Conservation (phyloP, 2,888 invertebrate species). For the Hypercompe scribonia region DNA sequence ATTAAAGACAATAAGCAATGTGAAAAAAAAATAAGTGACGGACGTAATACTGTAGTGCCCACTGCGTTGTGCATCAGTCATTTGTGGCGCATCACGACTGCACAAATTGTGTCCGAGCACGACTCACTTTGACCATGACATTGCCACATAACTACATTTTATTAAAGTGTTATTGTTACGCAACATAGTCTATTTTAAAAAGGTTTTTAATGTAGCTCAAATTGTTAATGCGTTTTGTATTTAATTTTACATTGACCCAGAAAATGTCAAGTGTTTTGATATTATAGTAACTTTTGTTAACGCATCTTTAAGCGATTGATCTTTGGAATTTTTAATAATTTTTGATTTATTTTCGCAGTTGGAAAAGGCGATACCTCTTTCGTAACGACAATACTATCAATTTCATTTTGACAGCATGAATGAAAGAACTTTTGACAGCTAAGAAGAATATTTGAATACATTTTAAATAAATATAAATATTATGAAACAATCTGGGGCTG, state of each 20-base stretch:
- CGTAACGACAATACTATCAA: too few relatives aligned
- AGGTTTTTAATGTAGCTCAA: constrained; percentile 22
- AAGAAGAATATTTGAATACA: too few relatives aligned
- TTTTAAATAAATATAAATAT: constrained; percentile 21
- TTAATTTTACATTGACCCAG: constrained; percentile 11
- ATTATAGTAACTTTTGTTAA: constrained; percentile 5
- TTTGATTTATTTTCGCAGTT: too few relatives aligned
- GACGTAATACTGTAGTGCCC: constrained; percentile 75
- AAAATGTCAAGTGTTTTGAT: constrained; percentile 9
- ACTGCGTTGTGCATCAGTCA: constrained; percentile 71
- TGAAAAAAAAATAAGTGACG: constrained; percentile 64
- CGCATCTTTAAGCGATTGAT: constrained; percentile 6
- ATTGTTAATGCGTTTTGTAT: constrained; percentile 1
- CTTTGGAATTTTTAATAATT: constrained; percentile 19
- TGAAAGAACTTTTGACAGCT: too few relatives aligned
- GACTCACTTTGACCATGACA: constrained; percentile 78
- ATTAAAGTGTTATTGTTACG: constrained; percentile 46
- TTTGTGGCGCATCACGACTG: constrained; percentile 77
- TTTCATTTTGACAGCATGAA: too few relatives aligned
- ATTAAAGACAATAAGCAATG: constrained; percentile 74
- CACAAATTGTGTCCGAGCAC: constrained; percentile 62
- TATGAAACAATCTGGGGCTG: constrained; percentile 34
- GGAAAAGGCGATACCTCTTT: too few relatives aligned
- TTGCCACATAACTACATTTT: constrained; percentile 73
- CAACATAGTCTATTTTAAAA: constrained; percentile 32